Evolutionary conservation across 2,888 invertebrate species (phyloP).

Genomic region (Yponomeuta plumbellus): DNA sequence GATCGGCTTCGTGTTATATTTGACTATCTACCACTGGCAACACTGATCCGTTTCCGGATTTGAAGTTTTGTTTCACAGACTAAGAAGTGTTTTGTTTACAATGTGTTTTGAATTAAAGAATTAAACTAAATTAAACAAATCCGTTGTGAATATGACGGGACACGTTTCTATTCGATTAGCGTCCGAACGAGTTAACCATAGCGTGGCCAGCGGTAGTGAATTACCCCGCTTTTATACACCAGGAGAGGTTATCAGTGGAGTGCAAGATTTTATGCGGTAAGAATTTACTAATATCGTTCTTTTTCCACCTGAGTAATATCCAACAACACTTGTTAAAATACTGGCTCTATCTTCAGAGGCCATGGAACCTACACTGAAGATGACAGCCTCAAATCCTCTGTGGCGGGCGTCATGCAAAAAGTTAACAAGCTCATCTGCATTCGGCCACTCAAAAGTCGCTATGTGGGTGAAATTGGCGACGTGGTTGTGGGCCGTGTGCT

Average conservation of each 20-base stretch:
- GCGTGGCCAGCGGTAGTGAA: slow-evolving; percentile 71
- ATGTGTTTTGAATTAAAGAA: not conserved
- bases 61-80: not conserved
- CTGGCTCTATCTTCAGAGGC: slow-evolving; percentile 78
- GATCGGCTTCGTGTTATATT: no score
- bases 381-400: slow-evolving; percentile 90
- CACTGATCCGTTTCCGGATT: no score
- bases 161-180: slow-evolving; percentile 80
- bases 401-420: slow-evolving; percentile 95
- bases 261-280: slow-evolving; percentile 90
- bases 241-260: slow-evolving; percentile 90
- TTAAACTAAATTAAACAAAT: not conserved
- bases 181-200: slow-evolving; percentile 79
- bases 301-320: not conserved
- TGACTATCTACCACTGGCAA: no score
- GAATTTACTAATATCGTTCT: slow-evolving; percentile 19
- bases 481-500: slow-evolving; percentile 96
- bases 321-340: not conserved
- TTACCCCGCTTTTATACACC: slow-evolving; percentile 86
- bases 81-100: not conserved
- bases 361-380: slow-evolving; percentile 96
- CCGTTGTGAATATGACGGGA: slow-evolving; percentile 55
- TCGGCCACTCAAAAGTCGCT: slow-evolving; percentile 92
- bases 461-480: slow-evolving; percentile 96
- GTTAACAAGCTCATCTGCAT: slow-evolving; percentile 97